Evolutionary conservation across 2,797 vertebrate genomes (phyloP).

Genomic region (Helarctos malayanus): DNA sequence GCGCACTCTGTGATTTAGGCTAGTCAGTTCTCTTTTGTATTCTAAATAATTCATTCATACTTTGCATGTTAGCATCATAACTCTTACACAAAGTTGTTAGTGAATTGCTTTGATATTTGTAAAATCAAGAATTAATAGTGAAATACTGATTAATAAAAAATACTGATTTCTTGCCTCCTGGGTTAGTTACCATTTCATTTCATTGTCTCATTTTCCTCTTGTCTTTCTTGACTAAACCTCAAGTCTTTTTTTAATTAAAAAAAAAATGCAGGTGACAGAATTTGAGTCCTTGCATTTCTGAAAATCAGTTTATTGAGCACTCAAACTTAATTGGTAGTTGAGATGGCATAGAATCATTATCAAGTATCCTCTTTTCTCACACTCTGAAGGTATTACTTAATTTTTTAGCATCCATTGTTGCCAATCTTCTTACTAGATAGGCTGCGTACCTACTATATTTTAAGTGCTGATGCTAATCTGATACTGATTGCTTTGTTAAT

Average conservation of each 20-base stretch:
- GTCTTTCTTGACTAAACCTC: neutral
- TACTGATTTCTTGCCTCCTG: neutral
- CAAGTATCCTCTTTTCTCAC: neutral
- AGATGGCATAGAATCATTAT: neutral
- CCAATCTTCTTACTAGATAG: neutral
- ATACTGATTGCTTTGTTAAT: neutral
- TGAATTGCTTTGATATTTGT: neutral
- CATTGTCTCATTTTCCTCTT: neutral
- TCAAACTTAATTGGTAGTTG: neutral
- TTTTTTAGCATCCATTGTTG: neutral
- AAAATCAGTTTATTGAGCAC: neutral
- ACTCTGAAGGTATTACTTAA: neutral
- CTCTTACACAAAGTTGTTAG: neutral
- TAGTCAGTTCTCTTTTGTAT: neutral
- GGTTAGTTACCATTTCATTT: neutral
- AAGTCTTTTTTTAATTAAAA: neutral
- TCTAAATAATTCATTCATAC: conserved; percentile 9
- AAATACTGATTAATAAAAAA: neutral
- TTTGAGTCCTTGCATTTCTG: neutral
- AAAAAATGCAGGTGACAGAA: neutral
- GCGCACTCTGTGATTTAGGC: neutral
- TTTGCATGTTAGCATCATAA: neutral
- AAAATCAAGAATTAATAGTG: neutral
- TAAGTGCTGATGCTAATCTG: neutral
- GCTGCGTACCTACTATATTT: neutral